Percentiles rank a stretch among this genome's conserved stretches.
Conservation (phyloP, 2,797 vertebrate genomes). For the Myotis pilosus region DNA sequence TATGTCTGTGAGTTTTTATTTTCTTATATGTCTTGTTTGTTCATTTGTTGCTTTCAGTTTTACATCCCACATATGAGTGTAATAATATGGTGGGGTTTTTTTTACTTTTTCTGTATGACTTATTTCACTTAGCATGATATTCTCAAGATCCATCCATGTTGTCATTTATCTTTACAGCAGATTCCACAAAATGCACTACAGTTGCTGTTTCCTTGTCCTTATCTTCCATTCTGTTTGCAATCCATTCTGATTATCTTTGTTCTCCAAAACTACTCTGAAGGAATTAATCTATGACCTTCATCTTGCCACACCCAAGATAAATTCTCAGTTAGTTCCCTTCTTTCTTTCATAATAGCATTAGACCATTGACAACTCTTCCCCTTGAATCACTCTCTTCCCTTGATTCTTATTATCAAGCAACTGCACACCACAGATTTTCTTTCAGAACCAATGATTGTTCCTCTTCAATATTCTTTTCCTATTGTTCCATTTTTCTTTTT, state of each 20-base stretch:
- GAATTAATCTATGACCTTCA: neutral
- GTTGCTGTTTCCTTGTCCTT: neutral
- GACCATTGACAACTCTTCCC: neutral
- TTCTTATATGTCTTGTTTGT: neutral
- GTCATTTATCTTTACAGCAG: neutral
- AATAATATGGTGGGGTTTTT: neutral
- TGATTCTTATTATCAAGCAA: neutral
- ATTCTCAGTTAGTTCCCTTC: neutral
- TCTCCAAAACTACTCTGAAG: neutral
- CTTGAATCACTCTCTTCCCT: neutral
- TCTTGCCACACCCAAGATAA: neutral
- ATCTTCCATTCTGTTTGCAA: neutral
- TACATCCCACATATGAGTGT: neutral
- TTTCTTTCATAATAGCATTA: neutral
- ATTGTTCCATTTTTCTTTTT: neutral
- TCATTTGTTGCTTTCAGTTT: neutral
- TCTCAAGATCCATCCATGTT: neutral
- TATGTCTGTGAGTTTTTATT: neutral
- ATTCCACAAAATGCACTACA: neutral
- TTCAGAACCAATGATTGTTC: neutral
- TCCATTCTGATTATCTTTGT: neutral
- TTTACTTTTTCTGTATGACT: neutral
- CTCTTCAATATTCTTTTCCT: neutral
- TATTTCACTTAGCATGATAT: neutral
- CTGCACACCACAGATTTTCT: neutral